Evolutionary conservation across 2,888 invertebrate species (phyloP).

Genomic region (Fabriciana adippe): DNA sequence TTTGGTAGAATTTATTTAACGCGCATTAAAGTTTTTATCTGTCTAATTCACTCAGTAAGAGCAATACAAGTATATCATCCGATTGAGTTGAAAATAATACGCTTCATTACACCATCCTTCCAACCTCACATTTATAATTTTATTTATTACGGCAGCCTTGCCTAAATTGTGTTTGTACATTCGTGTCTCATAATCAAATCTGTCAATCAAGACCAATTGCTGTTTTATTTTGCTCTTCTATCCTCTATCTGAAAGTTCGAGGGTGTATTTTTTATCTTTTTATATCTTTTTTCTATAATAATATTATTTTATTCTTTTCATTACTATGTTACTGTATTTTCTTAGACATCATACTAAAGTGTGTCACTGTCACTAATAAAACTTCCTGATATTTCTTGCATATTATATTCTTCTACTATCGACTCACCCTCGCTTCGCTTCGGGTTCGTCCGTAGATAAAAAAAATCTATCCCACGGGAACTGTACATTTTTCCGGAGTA

Average conservation of each 20-base stretch:
- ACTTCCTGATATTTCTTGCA: too few species aligned
- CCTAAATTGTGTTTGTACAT: constrained; percentile 22
- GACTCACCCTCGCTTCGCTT: too few species aligned
- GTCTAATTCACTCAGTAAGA: background rate
- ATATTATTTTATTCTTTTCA: background rate
- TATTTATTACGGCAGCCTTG: constrained; percentile 19
- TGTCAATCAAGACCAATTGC: constrained; percentile 20
- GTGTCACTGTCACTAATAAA: too few species aligned
- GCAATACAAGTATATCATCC: constrained; percentile 3
- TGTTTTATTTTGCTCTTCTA: constrained; percentile 19
- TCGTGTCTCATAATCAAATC: constrained; percentile 24
- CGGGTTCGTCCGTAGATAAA: too few species aligned
- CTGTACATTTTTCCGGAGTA: too few species aligned
- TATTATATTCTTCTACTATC: too few species aligned
- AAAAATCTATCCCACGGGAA: too few species aligned
- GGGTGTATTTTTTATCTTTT: background rate
- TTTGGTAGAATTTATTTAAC: too few species aligned
- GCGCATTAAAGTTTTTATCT: too few species aligned
- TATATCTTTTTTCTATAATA: background rate
- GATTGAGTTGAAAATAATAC: constrained; percentile 7
- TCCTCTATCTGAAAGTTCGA: constrained; percentile 8
- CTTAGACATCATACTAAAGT: too few species aligned
- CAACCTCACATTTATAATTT: constrained; percentile 22
- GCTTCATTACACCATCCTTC: constrained; percentile 11
- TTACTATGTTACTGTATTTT: background rate